phyloP scores from a whole-genome alignment of 2,888 invertebrate species.

The Melinaea marsaeus region DNA sequence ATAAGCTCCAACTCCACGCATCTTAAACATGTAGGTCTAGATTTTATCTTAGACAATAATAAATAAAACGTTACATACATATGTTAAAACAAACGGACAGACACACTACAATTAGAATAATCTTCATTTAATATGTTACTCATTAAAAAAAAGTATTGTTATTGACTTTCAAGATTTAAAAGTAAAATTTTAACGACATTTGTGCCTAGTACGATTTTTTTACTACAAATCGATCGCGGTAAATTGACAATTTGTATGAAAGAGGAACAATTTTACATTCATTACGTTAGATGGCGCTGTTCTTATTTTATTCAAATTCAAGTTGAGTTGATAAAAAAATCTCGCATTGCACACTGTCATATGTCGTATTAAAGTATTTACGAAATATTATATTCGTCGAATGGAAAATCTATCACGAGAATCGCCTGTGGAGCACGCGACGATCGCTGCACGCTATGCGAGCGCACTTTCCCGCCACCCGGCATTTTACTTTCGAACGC shows the following conservation, averaged over 20 bases:
- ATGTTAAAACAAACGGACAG: not conserved
- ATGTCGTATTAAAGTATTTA: conserved; percentile 16
- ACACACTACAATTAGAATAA: not conserved
- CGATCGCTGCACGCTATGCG: conserved; percentile 47
- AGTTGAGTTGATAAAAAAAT: too few species aligned
- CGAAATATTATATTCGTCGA: conserved; percentile 51
- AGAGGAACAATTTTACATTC: too few species aligned
- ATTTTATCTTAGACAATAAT: conserved; percentile 32
- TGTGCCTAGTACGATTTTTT: too few species aligned
- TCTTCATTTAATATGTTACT: not conserved
- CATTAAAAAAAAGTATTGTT: too few species aligned
- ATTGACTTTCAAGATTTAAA: too few species aligned
- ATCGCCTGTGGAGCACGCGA: conserved; percentile 54
- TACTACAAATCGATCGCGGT: too few species aligned
- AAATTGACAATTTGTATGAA: too few species aligned
- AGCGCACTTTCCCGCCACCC: conserved; percentile 63
- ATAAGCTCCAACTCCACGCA: conserved; percentile 43
- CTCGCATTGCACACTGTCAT: not conserved
- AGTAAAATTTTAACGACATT: too few species aligned
- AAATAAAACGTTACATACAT: conserved; percentile 9
- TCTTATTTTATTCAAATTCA: too few species aligned
- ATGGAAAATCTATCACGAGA: conserved; percentile 60
- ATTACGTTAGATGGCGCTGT: too few species aligned
- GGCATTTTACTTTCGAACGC: conserved; percentile 76
- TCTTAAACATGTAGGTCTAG: conserved; percentile 53